Base-by-base conservation (phyloP, 2,797 vertebrate genomes). In the Lophotriccus pileatus region DNA sequence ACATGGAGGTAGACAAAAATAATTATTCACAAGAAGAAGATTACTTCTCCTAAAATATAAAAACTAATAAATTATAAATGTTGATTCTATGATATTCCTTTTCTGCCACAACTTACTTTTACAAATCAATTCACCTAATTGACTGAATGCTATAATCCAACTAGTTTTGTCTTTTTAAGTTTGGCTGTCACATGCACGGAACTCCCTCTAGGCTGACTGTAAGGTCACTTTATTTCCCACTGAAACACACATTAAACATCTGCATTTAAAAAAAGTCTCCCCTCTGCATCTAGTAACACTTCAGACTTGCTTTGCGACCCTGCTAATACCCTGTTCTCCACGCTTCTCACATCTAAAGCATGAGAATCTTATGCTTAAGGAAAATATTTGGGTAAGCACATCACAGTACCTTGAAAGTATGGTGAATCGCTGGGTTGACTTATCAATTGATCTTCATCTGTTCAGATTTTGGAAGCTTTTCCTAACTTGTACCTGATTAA, bases 381-480 rank as follows among this genome's bases (percentile, higher is more conserved):
- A 96, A 95, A 96, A 93, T 87, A 93, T 63, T 73, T 74, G 70
- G 75, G 70, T 84, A 91, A 95, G 92, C 56, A 78, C 39, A 49
- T 83, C 94, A 97, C 96, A 90, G 93, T 97, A 97, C 97, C 97
- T 97, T 97, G 84, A 96, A 96, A 91, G 81, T 95, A 92, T 94
- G 96, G 87, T 95, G 97, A 97, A 96, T 96, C 77, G 80, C 88
- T 93, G 85, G 82, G 96, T 95, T 30, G 53, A 58, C 96, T 97
- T 96, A 97, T 93, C 94, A 98, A 95, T 94, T 95, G 91, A 94
- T 97, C 98, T 97, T 98, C 98, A 98, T 98, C 96, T 97, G 97
- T 93, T 96, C 77, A 88, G 84, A 96, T 78, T 95, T 86, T 85
- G 90, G 93, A 97, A 97, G 90, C 88, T 90, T 94, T 95, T 91